Conservation (phyloP, 2,888 invertebrate genomes). For the Heliconius cydno region DNA sequence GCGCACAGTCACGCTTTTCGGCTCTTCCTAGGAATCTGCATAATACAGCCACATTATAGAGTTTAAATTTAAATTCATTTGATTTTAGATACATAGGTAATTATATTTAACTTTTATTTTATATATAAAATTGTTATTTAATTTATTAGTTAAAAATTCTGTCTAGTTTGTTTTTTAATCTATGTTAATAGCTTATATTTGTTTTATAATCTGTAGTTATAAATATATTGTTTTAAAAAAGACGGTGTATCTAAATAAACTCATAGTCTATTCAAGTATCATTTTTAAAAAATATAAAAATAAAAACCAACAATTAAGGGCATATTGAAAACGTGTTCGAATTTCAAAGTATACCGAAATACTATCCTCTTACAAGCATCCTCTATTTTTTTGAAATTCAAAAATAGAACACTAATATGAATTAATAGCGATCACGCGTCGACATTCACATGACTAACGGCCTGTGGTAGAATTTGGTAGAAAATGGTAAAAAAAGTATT, state of each 20-base stretch:
- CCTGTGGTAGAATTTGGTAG: constrained; percentile 50
- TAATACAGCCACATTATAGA: constrained; percentile 66
- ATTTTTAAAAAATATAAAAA: constrained; percentile 34
- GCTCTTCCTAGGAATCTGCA: constrained; percentile 68
- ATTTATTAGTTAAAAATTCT: background rate
- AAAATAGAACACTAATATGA: constrained; percentile 75
- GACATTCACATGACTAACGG: constrained; percentile 54
- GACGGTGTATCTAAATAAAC: background rate
- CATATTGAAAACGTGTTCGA: constrained; percentile 57
- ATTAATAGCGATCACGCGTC: constrained; percentile 66
- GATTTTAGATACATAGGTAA: constrained; percentile 23
- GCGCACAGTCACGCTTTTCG: constrained; percentile 71
- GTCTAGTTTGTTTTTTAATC: too few relatives aligned
- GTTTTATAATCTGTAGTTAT: background rate
- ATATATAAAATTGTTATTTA: background rate
- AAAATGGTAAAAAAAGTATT: constrained; percentile 50
- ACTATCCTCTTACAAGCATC: constrained; percentile 53
- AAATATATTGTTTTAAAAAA: background rate
- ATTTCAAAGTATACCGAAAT: constrained; percentile 65
- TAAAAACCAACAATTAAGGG: constrained; percentile 48
- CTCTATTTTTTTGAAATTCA: constrained; percentile 51
- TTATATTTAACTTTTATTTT: constrained; percentile 13
- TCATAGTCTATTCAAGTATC: constrained; percentile 5
- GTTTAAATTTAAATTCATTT: constrained; percentile 51
- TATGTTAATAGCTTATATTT: too few relatives aligned